Evolutionary conservation across 1,140 invertebrate species (phyloP).

Genomic region (Drosophila baimaii): DNA sequence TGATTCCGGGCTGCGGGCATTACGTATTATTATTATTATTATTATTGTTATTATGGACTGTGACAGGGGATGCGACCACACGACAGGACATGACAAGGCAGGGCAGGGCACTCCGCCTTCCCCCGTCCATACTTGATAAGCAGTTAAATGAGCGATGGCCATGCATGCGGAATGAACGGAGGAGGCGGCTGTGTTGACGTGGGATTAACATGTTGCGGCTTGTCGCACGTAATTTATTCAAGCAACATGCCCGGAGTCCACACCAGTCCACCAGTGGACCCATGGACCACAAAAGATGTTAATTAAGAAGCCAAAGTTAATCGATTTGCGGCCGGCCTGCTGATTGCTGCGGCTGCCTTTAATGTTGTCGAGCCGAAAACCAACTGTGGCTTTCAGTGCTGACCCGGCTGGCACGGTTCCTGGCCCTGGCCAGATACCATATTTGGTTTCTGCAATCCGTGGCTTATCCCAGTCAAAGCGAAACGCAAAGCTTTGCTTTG

Average conservation of each 20-base stretch:
- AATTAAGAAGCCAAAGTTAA: constrained; percentile 79
- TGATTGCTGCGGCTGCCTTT: constrained; percentile 48
- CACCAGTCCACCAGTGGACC: constrained; percentile 13
- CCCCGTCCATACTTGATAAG: constrained; percentile 36
- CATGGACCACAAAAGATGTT: constrained; percentile 67
- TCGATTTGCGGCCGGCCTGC: constrained; percentile 67
- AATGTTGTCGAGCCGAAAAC: constrained; percentile 39
- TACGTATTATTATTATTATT: constrained; percentile 47
- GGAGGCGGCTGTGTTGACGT: constrained; percentile 36
- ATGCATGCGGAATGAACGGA: constrained; percentile 22
- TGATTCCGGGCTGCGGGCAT: constrained; percentile 19
- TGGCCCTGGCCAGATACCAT: constrained; percentile 12
- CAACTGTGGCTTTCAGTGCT: constrained; percentile 43
- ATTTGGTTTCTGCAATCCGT: constrained; percentile 5
- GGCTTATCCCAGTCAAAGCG: constrained; percentile 42
- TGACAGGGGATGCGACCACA: constrained; percentile 33
- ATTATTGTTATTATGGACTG: constrained; percentile 50
- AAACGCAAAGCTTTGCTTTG: constrained; percentile 18
- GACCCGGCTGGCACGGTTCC: not conserved
- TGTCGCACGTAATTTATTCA: constrained; percentile 59
- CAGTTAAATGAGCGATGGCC: constrained; percentile 50
- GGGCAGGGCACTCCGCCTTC: not conserved
- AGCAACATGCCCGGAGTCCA: constrained; percentile 29
- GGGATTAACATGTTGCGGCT: constrained; percentile 56
- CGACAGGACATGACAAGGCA: not conserved